Base-by-base conservation (phyloP, 2,113 vertebrate genomes). In the Tautogolabrus adspersus region DNA sequence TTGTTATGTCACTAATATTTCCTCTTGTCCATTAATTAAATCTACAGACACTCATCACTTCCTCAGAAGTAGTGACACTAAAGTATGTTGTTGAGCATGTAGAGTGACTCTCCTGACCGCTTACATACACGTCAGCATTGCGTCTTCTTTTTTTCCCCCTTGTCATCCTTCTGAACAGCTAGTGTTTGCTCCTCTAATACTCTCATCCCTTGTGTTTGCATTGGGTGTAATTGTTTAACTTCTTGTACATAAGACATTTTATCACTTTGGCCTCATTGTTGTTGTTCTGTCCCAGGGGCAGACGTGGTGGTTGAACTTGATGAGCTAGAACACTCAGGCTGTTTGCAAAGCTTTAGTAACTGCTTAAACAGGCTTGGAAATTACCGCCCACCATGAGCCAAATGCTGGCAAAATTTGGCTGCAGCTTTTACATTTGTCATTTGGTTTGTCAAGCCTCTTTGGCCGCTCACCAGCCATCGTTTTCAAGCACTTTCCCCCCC, bases 271-370 rank as follows among this genome's bases (percentile, higher is more conserved):
- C 46, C 42, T 9, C 30, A 5, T 60, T 82, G 42, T 52, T 65
- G 57, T 16, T 6, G 11, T 56, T 1, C 15, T 22, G 52, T 76
- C 76, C 67, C 8, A 40, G 18, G 8, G 69, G 66, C 52, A 54
- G 70, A 76, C n/a, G 6, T 52, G 49, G 18, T 18, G 68, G 78
- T 34, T 66, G 72, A 72, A 82, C 67, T 75, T 30, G 55, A 86
- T 67, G 80, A 84, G 40, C 58, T 54, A 55, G 55, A 80, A 65
- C 82, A 62, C 63, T 69, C 56, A 65, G 69, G 44, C 63, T 63
- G 60, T 88, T 86, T 69, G 61, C 68, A 75, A 87, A 71, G 79
- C 65, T 76, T 81, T 81, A 68, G 56, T 73, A 62, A 71, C 21
- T 66, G 66, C 73, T 81, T 72, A 85, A 89, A 72, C 46, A 19